Evolutionary conservation across 1,140 invertebrate genomes (phyloP), one percentile per base, ranked within the genome.

Genomic region (Leptinotarsa texana): DNA sequence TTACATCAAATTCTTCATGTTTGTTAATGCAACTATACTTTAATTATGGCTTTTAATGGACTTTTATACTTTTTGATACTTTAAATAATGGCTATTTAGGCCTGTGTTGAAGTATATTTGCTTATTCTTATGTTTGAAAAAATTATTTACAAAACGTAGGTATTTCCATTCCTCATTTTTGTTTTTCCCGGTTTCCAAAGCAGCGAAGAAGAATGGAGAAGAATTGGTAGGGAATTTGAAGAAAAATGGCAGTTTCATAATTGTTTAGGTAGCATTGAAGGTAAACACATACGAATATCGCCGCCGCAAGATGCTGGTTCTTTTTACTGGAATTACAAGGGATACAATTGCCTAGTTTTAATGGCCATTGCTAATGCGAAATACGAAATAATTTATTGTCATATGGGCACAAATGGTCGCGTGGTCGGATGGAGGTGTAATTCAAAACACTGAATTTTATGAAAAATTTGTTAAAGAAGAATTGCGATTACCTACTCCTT

Each of bases 251-350:
- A 72, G 11, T 72, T 65, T 72, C 69, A 13, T 3, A 13, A 72
- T 63, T 86, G 85, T 73, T 74, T 86, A 27, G 83, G 85, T 4
- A 81, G 84, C 15, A 67, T 88, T n/a, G 85, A 86, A 75, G 84
- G 83, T 13, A 86, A 85, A 72, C 84, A 85, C 73, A 78, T 85
- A 63, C 42, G 63, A 69, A 78, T 84, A 68, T 73, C 15, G 5
- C 17, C 69, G 17, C 42, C 48, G 18, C 51, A 67, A 11, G 42
- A 71, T 15, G 22, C n/a, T 71, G 69, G 69, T 15, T 71, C 69
- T 57, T 67, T 66, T 15, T 71, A 66, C 47, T 71, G 51, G 17
- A 71, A 71, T 71, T 57, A 61, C 63, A 71, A 78, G 62, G 74
- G 74, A 13, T 5, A n/a, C 2, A 17, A 77, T 42, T 74, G 66